Conservation (phyloP, 2,797 vertebrate genomes). For the Simalia tracyae region DNA sequence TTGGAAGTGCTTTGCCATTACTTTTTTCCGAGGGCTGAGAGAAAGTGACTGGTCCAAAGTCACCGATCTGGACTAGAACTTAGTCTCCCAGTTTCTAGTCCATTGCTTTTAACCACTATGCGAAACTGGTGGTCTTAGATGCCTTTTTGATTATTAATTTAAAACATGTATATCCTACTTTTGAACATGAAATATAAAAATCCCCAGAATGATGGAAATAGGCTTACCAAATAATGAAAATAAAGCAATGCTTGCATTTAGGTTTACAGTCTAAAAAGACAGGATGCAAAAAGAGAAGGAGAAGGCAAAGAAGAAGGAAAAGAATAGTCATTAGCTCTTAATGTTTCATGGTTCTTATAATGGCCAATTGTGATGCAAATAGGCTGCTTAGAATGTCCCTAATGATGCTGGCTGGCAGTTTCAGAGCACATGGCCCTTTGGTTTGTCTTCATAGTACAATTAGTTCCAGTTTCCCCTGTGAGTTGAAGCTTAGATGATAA, state of each 20-base stretch:
- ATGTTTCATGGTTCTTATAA: neutral
- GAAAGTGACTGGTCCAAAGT: neutral
- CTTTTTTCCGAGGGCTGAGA: neutral
- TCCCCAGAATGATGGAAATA: neutral
- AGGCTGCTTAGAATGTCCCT: neutral
- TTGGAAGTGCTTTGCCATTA: neutral
- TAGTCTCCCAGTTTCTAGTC: neutral
- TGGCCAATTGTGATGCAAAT: neutral
- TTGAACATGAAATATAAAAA: neutral
- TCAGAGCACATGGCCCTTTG: neutral
- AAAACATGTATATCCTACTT: neutral
- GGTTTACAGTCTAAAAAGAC: neutral
- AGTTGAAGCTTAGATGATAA: neutral
- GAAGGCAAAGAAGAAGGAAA: neutral
- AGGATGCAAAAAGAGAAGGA: neutral
- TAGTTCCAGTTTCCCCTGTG: neutral
- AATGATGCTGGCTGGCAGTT: neutral
- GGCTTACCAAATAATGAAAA: neutral
- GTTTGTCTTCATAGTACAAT: neutral
- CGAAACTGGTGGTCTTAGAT: neutral
- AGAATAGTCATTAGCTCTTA: neutral
- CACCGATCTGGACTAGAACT: neutral
- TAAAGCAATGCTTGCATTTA: neutral
- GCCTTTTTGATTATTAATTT: neutral
- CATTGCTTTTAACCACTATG: neutral